phyloP scores from a whole-genome alignment of 2,888 invertebrate species.

The Pegoplata infirma region DNA sequence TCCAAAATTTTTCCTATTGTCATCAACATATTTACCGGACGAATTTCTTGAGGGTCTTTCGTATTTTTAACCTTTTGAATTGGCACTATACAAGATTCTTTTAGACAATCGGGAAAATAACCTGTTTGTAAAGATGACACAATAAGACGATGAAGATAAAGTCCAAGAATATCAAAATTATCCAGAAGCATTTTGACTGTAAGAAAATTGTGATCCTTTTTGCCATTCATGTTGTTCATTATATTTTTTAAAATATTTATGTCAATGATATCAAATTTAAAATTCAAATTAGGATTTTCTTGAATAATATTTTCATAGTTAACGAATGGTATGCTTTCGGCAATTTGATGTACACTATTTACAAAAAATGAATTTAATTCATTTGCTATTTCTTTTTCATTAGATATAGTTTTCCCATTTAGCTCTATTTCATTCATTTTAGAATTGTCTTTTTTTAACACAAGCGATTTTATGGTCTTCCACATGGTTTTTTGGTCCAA shows the following conservation, averaged over 20 bases:
- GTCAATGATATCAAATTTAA: constrained; percentile 7
- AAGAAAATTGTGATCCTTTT: constrained; percentile 21
- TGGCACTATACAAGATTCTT: constrained; percentile 2
- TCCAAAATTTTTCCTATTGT: neutral
- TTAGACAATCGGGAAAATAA: neutral
- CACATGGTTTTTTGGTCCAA: neutral
- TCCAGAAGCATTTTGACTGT: neutral
- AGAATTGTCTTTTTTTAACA: neutral
- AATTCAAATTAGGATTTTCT: neutral
- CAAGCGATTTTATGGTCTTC: neutral
- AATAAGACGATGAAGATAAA: neutral
- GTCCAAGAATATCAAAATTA: neutral
- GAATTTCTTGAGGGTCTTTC: neutral
- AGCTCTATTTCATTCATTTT: neutral
- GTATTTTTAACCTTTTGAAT: neutral
- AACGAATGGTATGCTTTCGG: neutral
- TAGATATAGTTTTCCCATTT: neutral
- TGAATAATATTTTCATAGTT: neutral
- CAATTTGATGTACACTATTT: neutral
- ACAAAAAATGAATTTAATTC: constrained; percentile 18
- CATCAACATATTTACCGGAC: neutral
- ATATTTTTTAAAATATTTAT: neutral
- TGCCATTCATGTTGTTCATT: neutral
- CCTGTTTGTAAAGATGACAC: neutral
- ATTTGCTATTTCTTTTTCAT: neutral